Percentiles rank a stretch among this genome's conserved stretches.
Evolutionary conservation across 2,797 vertebrate species (phyloP).

Genomic region (Pterois miles): DNA sequence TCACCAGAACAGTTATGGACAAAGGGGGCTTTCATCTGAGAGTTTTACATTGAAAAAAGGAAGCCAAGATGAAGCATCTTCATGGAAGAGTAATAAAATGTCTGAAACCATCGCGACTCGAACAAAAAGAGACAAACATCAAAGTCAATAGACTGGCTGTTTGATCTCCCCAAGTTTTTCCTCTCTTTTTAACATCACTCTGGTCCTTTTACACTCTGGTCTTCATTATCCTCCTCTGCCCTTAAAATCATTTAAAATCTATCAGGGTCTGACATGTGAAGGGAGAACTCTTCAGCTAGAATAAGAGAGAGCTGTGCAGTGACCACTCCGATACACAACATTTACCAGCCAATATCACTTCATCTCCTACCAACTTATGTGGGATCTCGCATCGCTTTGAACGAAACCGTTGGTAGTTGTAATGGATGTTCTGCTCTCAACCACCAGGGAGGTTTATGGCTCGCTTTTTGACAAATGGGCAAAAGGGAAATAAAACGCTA

Average conservation of each 20-base stretch:
- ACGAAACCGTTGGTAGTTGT: slow-evolving; percentile 37
- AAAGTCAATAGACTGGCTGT: slow-evolving; percentile 75
- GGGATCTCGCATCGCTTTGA: slow-evolving; percentile 40
- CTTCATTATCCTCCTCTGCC: slow-evolving; percentile 75
- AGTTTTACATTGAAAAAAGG: not conserved
- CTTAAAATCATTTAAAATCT: slow-evolving; percentile 71
- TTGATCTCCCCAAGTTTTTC: slow-evolving; percentile 74
- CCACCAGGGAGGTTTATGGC: slow-evolving; percentile 58
- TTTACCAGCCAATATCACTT: slow-evolving; percentile 56
- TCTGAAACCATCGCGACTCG: slow-evolving; percentile 66
- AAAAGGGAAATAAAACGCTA: slow-evolving; percentile 51
- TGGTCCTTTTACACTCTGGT: slow-evolving; percentile 75
- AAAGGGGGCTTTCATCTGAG: not conserved
- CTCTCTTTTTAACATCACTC: slow-evolving; percentile 72
- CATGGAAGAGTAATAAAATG: slow-evolving; percentile 78
- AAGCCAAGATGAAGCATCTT: slow-evolving; percentile 60
- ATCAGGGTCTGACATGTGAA: slow-evolving; percentile 49
- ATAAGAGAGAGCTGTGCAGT: slow-evolving; percentile 10
- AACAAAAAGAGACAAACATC: slow-evolving; percentile 76
- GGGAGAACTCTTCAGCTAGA: slow-evolving; percentile 14
- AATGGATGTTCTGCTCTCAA: slow-evolving; percentile 50
- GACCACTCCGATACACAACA: slow-evolving; percentile 33
- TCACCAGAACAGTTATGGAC: not conserved
- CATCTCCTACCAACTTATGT: slow-evolving; percentile 39
- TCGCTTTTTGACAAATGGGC: slow-evolving; percentile 64